A percentile compares a stretch with the other conserved stretches of the same genome.
Evolutionary conservation across 37 sponge, comb jelly and placozoan genomes (phyloP).

Genomic region (Bolinopsis microptera): DNA sequence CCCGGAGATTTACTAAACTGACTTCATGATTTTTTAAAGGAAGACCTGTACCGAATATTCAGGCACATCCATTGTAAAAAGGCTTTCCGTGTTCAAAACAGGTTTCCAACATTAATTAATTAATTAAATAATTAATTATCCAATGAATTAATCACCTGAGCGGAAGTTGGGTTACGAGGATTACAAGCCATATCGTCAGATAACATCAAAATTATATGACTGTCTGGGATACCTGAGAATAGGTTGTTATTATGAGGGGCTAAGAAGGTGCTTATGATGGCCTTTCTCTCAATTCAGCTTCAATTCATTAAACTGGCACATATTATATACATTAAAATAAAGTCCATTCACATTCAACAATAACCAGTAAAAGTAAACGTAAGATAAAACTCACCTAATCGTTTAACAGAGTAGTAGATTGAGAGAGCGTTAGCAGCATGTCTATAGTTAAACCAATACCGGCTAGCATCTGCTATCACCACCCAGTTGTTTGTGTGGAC

Average conservation of each 20-base stretch:
- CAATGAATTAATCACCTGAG: slow-evolving; percentile 57
- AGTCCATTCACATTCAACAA: too few relatives aligned
- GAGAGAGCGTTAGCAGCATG: slow-evolving; percentile 95
- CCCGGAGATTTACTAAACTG: too few relatives aligned
- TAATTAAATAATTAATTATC: neutral
- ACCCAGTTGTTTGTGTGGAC: slow-evolving; percentile 99
- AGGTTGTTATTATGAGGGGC: neutral
- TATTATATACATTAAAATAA: too few relatives aligned
- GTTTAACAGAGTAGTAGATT: slow-evolving; percentile 94
- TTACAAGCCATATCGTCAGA: slow-evolving; percentile 99
- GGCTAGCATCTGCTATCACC: slow-evolving; percentile 79
- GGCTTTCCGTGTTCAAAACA: too few relatives aligned
- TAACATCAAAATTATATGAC: slow-evolving; percentile 97
- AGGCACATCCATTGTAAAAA: too few relatives aligned
- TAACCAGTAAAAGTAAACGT: too few relatives aligned
- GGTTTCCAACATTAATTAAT: too few relatives aligned
- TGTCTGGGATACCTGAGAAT: slow-evolving; percentile 62
- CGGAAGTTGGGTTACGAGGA: slow-evolving; percentile 88
- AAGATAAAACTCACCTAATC: slow-evolving; percentile 93
- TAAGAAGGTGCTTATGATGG: neutral
- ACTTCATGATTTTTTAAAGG: too few relatives aligned
- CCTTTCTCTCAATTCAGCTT: too few relatives aligned
- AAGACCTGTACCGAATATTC: too few relatives aligned
- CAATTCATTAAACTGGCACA: too few relatives aligned
- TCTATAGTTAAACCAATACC: slow-evolving; percentile 99